These are phyloP conservation scores for Sinocyclocheilus rhinocerous DNA, from an alignment of 2,113 vertebrate species.

Conservation along the genomic window DNA sequence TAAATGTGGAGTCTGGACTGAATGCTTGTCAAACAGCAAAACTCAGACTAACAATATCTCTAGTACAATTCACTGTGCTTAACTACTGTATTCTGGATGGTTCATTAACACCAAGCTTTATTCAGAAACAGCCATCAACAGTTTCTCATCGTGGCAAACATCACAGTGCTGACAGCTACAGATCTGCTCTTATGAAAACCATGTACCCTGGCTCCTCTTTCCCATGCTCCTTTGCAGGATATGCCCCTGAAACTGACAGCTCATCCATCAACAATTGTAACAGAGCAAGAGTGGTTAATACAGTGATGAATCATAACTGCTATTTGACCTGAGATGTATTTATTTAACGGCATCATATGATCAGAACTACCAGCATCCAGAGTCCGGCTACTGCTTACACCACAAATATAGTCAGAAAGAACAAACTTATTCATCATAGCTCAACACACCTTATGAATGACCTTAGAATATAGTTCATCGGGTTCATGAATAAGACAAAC, in stretches of 20 bases:
- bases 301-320: background rate
- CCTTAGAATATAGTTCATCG: background rate
- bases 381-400: slow-evolving; percentile 9
- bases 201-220: slow-evolving; percentile 9
- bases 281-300: background rate
- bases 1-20: background rate
- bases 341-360: slow-evolving; percentile 2
- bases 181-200: background rate
- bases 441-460: slow-evolving; percentile 1
- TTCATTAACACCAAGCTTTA: background rate
- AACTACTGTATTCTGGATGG: background rate
- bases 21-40: slow-evolving; percentile 7
- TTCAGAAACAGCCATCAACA: slow-evolving; percentile 22
- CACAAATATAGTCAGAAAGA: slow-evolving; percentile 15
- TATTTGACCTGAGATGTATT: slow-evolving; percentile 22
- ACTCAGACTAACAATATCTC: background rate
- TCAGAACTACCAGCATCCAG: background rate
- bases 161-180: slow-evolving; percentile 21
- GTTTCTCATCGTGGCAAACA: slow-evolving; percentile 5
- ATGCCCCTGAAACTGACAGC: slow-evolving; percentile 9
- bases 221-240: slow-evolving; percentile 23
- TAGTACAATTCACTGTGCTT: background rate
- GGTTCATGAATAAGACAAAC: background rate
- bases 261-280: background rate
- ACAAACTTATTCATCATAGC: background rate